Base-by-base conservation (phyloP, 2,888 invertebrate genomes). In the Notodromas monacha region DNA sequence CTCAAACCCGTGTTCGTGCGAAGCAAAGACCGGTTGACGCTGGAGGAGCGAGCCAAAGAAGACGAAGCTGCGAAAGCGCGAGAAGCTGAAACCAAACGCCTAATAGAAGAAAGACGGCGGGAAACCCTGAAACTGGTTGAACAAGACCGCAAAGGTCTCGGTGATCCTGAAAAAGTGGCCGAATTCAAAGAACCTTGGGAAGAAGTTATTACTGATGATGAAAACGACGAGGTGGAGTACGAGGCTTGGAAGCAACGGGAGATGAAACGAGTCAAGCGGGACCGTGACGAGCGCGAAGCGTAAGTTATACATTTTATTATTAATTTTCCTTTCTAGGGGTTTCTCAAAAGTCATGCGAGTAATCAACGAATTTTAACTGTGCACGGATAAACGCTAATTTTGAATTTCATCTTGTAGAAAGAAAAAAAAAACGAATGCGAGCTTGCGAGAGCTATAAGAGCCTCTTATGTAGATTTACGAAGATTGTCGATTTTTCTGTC, bases 181-280 rank as follows among this genome's bases (percentile, higher is more conserved):
- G 27, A 27, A 62, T 58, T 42, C 58, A 43, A 43, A 16, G 39
- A 34, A 26, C 59, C 58, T 33, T 63, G 70, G 43, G 60, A 63
- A 36, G 73, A 77, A 44, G 70, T 81, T 2, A 72, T 72, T 43
- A 81, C 79, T 0, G 81, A 81, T 38, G 84, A 86, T 45, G 89
- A 89, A 44, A 81, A 81, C 43, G 81, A 84, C 42, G 86, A 89
- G 39, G 61, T 81, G 5, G 84, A 81, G 43, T 96, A 92, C 42
- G 92, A 96, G 49, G 65, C 74, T 1, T 99, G 96, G 96, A 96
- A 99, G 50, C 51, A 92, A 15, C 59, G 96, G 12, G 96, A 99
- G 54, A 57, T 99, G 46, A 84, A 81, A 46, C 57, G 96, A 29
- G 68, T 96, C 38, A 96, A 96, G 49, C 61, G 92, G 2, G 86